Evolutionary conservation across 2,888 invertebrate species (phyloP), one percentile per base, ranked within the genome.

Genomic region (Eledone cirrhosa): DNA sequence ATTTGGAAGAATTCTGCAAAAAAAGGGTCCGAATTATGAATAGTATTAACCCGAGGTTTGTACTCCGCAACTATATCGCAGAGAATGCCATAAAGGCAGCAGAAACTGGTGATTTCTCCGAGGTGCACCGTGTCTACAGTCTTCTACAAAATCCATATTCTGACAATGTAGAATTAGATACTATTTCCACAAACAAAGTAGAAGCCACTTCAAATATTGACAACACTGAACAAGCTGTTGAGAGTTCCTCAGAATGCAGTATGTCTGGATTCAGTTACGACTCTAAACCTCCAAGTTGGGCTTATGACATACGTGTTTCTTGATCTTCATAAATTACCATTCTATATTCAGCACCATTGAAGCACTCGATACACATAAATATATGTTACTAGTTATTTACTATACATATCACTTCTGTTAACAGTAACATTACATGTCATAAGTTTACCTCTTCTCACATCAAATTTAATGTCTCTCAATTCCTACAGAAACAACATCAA

Each of bases 21-120:
- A 83, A 88, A 77, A 84, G 91, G 74, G 81, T 86, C 7, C 59
- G 84, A 65, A 79, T 87, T 31, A 91, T 91, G 91, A 90, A 91
- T 82, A 76, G 81, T 47, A 86, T 82, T 78, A 91, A 91, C 85
- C 91, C 91, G 69, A 88, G 88, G 19, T 93, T 94, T 86, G 91
- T 94, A 0, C 92, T 94, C 0, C 91, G 94, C 7, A 94, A 94
- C 87, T 94, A 94, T 92, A 91, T 94, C 83, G 92, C 93, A 1
- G 93, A 94, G 81, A 92, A 93, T 82, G 94, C 94, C 1, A 93
- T 94, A 67, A 87, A 90, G 27, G 92, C 92, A 80, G 94, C 94
- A 19, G 93, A 94, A 85, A 91, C 92, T 78, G 93, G 93, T 81
- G 93, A 94, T 84, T 94, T 91, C 86, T 88, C 88, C 48, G 91